Evolutionary conservation across 2,797 vertebrate genomes (phyloP), one percentile per base, ranked within the genome.

Genomic region (Pogonophryne albipinna): DNA sequence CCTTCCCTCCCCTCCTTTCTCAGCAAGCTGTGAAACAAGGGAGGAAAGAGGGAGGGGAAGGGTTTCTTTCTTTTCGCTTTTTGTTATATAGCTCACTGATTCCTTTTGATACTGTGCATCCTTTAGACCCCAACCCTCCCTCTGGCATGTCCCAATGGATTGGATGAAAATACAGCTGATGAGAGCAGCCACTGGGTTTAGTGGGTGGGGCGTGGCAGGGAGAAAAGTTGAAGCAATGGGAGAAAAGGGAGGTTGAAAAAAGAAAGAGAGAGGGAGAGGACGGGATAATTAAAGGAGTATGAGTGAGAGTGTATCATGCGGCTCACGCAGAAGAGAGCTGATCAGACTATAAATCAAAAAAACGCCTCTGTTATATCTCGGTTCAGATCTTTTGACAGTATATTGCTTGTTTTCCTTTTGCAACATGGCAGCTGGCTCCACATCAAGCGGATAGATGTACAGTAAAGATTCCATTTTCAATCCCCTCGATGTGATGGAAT

Each of bases 271-370:
- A 71, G 41, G 23, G 44, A 78, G 63, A 80, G 17, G 63, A 83
- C 15, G 63, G 59, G 64, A 81, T 76, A 83, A 83, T 83, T 90
- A 89, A 86, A 76, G 72, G 19, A 38, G 58, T 76, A 52, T 20
- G 71, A 80, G 78, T 15, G 55, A 63, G 59, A 64, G 80, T 69
- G 72, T 55, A 74, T 78, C 63, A 75, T 85, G 78, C 80, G 58
- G 80, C 87, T 85, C 79, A 79, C 66, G 49, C 60, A 83, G 79
- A 82, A 61, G 70, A 78, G 72, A 85, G 86, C 84, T 91, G 88
- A 90, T 93, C 91, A 89, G 81, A 85, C 88, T 83, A 90, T 93
- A 92, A 91, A 94, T 93, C 92, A 92, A 92, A 38, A 92, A 92
- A 92, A 92, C 68, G 88, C 90, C 85, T 83, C 71, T 69, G 70